Evolutionary conservation across 2,888 invertebrate species (phyloP), one percentile per base, ranked within the genome.

Genomic region (Flexamia atlantica): DNA sequence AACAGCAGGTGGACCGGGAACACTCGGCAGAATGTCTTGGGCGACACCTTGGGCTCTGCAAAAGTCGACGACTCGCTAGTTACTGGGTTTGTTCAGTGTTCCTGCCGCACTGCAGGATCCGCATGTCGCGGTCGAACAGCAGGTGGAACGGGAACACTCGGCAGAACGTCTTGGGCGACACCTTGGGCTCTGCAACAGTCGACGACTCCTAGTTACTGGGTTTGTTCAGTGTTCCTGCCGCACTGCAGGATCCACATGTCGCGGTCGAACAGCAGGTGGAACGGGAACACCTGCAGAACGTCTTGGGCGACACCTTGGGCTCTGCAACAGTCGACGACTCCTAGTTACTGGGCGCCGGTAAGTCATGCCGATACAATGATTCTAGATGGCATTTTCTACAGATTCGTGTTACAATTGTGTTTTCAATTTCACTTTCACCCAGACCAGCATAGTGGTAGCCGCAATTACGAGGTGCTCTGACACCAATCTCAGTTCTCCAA

Each of bases 1-100:
- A 99, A 98, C 94, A 98, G 97, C 88, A 99, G 91, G 90, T 99
- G 99, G 90, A 99, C 99, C 0, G 99, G 99, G 90, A 99, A 99
- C 23, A 98, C 96, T 85, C 95, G 94, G 90, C 97, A 97, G 91
- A 99, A 99, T 4, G 98, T 98, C 23, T 95, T 94, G 25, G 97
- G 97, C 88, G 96, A 96, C 84, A 98, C 96, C 92, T 96, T 97
- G 14, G 97, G 96, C 87, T 96, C 97, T 97, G 91, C 20, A 36
- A 36, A 7, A 9, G n/a, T n/a, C n/a, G n/a, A n/a, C n/a, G n/a
- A n/a, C n/a, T n/a, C n/a, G n/a, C n/a, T n/a, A n/a, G n/a, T n/a
- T n/a, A n/a, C n/a, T n/a, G n/a, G n/a, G n/a, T n/a, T n/a, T n/a
- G n/a, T n/a, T n/a, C n/a, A n/a, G n/a, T n/a, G n/a, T n/a, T n/a